Base-by-base conservation (phyloP, 2,113 vertebrate genomes). In the Rhipidura dahli region DNA sequence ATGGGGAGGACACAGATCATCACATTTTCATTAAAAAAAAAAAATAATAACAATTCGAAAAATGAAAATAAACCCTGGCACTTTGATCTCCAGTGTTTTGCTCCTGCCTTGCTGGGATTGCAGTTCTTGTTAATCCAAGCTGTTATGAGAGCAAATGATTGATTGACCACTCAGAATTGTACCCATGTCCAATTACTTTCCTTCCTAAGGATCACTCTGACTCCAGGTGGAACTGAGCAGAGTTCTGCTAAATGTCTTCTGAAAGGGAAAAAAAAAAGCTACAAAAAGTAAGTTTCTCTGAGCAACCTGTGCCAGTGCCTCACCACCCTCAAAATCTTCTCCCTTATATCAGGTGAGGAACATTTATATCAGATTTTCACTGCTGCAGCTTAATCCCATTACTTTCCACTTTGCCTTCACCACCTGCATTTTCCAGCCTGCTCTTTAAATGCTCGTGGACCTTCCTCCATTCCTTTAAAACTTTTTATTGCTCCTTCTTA, bases 271-370 rank as follows among this genome's bases (percentile, higher is more conserved):
- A 33, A 50, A 26, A 7, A 51, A 39, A 30, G 6, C 26, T 33
- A 59, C 28, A 51, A 11, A 60, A 83, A 64, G 6, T 15, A 47
- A 84, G 17, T 7, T 27, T 31, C 37, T 59, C 44, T 44, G 27
- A 16, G 27, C 45, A 69, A 6, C 22, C 53, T 16, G 12, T 33
- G 31, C 50, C 23, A 23, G 18, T 7, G 22, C 18, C 45, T 22
- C 22, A 37, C 22, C 63, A 53, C 28, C 15, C 35, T 31, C 13
- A 39, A 39, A 87, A 39, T 11, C 2, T 6, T 61, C 57, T 26
- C 40, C 7, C 11, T 56, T 49, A 4, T 22, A 4, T 30, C 4
- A 3, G 1, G 12, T 8, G 7, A 33, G 15, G 7, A 53, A 35
- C 4, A 47, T 45, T 87, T 50, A 30, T 23, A 45, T 21, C n/a